Evolutionary conservation across 2,888 invertebrate species (phyloP), one percentile per base, ranked within the genome.

Genomic region (Corythucha ciliata): DNA sequence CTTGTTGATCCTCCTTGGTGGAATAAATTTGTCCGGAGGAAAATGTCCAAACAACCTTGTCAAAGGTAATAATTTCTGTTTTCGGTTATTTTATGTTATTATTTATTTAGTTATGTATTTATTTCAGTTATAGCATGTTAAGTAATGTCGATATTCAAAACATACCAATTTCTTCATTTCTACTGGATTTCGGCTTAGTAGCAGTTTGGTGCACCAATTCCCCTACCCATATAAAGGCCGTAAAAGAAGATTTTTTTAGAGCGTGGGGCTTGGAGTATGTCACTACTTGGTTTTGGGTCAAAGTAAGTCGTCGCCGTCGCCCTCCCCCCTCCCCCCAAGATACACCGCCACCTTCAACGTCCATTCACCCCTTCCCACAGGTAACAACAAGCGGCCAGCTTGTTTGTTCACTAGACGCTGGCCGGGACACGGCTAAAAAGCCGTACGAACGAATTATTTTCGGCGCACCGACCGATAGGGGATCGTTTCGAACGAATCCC

Each of bases 1-100:
- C 69, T 94, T 16, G 72, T 93, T 59, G 97, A 97, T 72, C 96
- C 96, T 26, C 94, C 96, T 0, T 97, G 96, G 96, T 81, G 83
- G 74, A 96, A 96, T 67, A 92, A 91, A 69, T 93, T 88, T 57
- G 89, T 94, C 40, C 78, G 89, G 62, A 76, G 96, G 56, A 73
- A 83, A 64, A 83, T 81, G 63, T 72, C 71, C 60, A 75, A 74
- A 52, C 74, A 74, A 65, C 64, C 68, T 46, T 74, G 78, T 54
- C 70, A 80, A 59, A 79, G 81, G 74, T 83, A 47, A 18, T 20
- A 21, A 21, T 10, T 12, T 2, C n/a, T 42, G 12, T 41, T 41
- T 41, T n/a, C 7, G 14, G 8, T 21, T 16, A 21, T n/a, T 41
- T 41, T 20, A 6, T 33, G 8, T 14, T 42, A 3, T n/a, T 25